A percentile compares a stretch with the other conserved stretches of the same genome.
Conservation (phyloP, 2,797 vertebrate genomes). For the Hippoglossus hippoglossus region DNA sequence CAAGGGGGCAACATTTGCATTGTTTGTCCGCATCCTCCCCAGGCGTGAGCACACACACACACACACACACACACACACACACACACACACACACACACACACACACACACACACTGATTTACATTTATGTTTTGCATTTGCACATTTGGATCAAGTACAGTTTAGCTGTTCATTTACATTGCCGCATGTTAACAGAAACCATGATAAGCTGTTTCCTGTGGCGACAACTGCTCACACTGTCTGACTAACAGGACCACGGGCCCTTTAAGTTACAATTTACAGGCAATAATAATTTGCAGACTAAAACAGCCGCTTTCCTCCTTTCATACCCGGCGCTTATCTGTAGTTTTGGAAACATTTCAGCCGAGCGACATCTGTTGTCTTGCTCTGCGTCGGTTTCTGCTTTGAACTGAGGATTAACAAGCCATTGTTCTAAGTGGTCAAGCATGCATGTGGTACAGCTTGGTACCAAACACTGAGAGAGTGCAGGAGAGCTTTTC, state of each 20-base stretch:
- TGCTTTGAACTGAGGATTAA: slow-evolving; percentile 54
- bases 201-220: slow-evolving; percentile 76
- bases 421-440: slow-evolving; percentile 62
- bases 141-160: slow-evolving; percentile 82
- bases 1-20: slow-evolving; percentile 96
- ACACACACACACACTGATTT: slow-evolving; percentile 66
- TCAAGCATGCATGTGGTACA: slow-evolving; percentile 49
- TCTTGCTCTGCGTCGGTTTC: slow-evolving; percentile 39
- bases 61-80: slow-evolving; percentile 13
- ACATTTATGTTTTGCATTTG: slow-evolving; percentile 83
- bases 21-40: slow-evolving; percentile 78
- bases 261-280: slow-evolving; percentile 64
- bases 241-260: slow-evolving; percentile 59
- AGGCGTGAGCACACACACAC: slow-evolving; percentile 23
- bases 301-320: slow-evolving; percentile 64
- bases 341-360: slow-evolving; percentile 53
- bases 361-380: slow-evolving; percentile 38
- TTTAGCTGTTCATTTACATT: slow-evolving; percentile 85
- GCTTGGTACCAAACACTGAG: slow-evolving; percentile 31
- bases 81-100: slow-evolving; percentile 31
- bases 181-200: slow-evolving; percentile 83
- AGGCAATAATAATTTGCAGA: slow-evolving; percentile 71
- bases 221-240: slow-evolving; percentile 56
- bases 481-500: slow-evolving; percentile 43
- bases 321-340: slow-evolving; percentile 58